Evolutionary conservation across 2,888 invertebrate genomes (phyloP).

Genomic region (Plusia festucae): DNA sequence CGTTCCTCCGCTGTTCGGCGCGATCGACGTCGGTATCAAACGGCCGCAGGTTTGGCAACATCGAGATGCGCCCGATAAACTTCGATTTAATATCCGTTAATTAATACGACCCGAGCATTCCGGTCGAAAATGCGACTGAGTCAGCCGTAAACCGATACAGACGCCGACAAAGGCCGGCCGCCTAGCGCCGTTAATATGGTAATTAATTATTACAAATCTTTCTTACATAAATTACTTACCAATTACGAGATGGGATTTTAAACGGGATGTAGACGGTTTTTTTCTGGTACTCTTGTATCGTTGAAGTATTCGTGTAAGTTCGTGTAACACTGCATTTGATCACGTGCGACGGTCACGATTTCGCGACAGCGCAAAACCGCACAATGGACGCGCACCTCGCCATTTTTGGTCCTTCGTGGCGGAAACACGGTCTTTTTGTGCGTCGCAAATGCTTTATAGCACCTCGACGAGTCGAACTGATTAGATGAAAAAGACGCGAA

Average conservation of each 20-base stretch:
- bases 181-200: conserved; percentile 87
- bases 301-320: conserved; percentile 56
- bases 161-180: conserved; percentile 85
- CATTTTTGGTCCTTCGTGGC: conserved; percentile 76
- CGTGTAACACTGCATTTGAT: conserved; percentile 71
- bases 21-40: conserved; percentile 70
- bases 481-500: conserved; percentile 55
- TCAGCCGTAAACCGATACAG: conserved; percentile 82
- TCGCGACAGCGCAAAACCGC: conserved; percentile 66
- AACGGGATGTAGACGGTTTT: conserved; percentile 57
- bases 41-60: conserved; percentile 87
- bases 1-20: conserved; percentile 75
- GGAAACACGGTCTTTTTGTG: conserved; percentile 78
- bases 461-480: conserved; percentile 70
- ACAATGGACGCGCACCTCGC: conserved; percentile 76
- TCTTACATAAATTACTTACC: conserved; percentile 80
- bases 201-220: conserved; percentile 88
- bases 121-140: conserved; percentile 83
- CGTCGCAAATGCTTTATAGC: conserved; percentile 75
- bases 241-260: conserved; percentile 73
- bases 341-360: conserved; percentile 72
- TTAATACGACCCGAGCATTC: conserved; percentile 87
- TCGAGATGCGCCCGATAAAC: conserved; percentile 87
- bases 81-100: conserved; percentile 89
- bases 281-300: conserved; percentile 44